phyloP scores from a whole-genome alignment of 2,797 vertebrate species.

The Danio tinwini region DNA sequence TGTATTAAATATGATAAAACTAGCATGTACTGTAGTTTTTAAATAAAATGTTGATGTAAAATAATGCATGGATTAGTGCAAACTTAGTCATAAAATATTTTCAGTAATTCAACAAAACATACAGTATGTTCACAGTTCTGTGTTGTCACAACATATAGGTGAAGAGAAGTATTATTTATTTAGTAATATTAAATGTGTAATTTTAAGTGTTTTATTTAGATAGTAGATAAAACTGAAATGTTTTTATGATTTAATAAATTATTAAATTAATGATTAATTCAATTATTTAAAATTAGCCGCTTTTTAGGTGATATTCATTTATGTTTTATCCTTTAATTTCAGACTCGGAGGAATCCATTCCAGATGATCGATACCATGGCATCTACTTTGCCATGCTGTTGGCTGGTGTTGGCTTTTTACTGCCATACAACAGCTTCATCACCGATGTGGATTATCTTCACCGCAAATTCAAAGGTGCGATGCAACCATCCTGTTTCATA shows the following conservation, averaged over 20 bases:
- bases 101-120: not conserved
- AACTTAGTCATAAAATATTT: no score
- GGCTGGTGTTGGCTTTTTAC: conserved; percentile 93
- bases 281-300: no score
- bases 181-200: no score
- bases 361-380: conserved; percentile 92
- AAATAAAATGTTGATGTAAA: no score
- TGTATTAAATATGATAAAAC: no score
- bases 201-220: not conserved
- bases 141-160: not conserved
- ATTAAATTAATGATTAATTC: no score
- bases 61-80: no score
- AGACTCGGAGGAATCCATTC: conserved; percentile 84
- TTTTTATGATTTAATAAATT: no score
- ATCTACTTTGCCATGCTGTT: conserved; percentile 97
- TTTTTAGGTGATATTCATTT: no score
- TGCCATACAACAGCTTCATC: conserved; percentile 98
- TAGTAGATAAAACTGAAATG: not conserved
- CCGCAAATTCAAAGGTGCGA: conserved; percentile 90
- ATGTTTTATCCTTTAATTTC: not conserved
- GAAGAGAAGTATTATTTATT: not conserved
- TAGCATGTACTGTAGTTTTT: no score
- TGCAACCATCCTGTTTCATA: not conserved
- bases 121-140: not conserved
- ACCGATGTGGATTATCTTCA: conserved; percentile 96